phyloP scores from a whole-genome alignment of 2,797 vertebrate species.

The Darevskia nairensis region DNA sequence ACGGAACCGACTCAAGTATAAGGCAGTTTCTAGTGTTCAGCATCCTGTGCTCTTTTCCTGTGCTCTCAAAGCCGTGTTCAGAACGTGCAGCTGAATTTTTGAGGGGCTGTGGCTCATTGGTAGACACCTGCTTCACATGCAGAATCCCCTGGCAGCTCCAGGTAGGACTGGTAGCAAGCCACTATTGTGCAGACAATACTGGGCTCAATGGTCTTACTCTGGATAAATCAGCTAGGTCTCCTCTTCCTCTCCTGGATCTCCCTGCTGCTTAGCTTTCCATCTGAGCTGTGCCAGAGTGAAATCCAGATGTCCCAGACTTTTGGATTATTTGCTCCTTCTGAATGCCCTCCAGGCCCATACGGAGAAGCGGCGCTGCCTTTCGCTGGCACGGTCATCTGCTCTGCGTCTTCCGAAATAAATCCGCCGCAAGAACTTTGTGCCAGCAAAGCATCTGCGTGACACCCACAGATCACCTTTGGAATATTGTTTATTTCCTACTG shows the following conservation, averaged over 20 bases:
- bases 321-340: neutral
- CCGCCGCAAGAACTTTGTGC: neutral
- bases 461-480: constrained; percentile 25
- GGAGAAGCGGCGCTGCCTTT: neutral
- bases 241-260: neutral
- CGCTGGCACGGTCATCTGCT: neutral
- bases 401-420: constrained; percentile 18
- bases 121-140: too few species aligned
- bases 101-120: too few species aligned
- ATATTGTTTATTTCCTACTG: constrained; percentile 31
- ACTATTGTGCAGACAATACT: too few species aligned
- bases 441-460: constrained; percentile 31
- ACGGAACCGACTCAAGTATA: rapidly evolving
- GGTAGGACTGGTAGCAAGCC: too few species aligned
- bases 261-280: neutral
- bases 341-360: neutral
- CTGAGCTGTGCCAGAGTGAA: neutral
- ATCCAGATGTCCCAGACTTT: neutral
- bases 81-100: too few species aligned
- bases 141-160: too few species aligned
- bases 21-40: too few species aligned
- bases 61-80: too few species aligned
- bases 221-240: neutral
- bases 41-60: too few species aligned
- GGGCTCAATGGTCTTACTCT: too few species aligned